phyloP scores from a whole-genome alignment of 2,888 invertebrate genomes.

The Amiota minor region DNA sequence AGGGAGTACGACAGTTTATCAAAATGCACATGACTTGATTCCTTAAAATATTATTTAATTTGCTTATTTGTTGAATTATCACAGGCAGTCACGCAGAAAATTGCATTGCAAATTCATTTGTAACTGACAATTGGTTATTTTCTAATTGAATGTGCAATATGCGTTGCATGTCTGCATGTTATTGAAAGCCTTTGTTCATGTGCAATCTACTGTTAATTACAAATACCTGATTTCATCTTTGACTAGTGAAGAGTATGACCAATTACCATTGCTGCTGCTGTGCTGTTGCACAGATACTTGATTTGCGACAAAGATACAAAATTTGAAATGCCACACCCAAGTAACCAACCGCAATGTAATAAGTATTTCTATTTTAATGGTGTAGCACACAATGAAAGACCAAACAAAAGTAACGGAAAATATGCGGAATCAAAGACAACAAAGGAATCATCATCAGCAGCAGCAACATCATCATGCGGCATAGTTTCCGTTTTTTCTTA shows the following conservation, averaged over 20 bases:
- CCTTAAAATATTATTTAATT: too few species aligned
- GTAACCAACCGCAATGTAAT: not conserved
- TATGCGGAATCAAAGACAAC: slow-evolving; percentile 49
- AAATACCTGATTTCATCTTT: not conserved
- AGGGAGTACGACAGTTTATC: too few species aligned
- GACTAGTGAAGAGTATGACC: not conserved
- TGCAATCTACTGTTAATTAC: slow-evolving; percentile 18
- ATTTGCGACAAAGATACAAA: not conserved
- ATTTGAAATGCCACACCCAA: not conserved
- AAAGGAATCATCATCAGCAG: not conserved
- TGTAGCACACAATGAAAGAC: not conserved
- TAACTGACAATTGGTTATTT: slow-evolving; percentile 65
- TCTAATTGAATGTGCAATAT: slow-evolving; percentile 57
- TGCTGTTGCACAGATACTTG: not conserved
- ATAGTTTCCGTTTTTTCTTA: slow-evolving; percentile 53
- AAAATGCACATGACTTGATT: too few species aligned
- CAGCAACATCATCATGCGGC: slow-evolving; percentile 40
- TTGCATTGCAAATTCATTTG: slow-evolving; percentile 36
- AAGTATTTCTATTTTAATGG: slow-evolving; percentile 7
- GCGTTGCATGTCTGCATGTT: slow-evolving; percentile 53
- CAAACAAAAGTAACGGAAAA: slow-evolving; percentile 31
- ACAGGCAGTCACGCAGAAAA: not conserved
- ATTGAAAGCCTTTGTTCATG: slow-evolving; percentile 43
- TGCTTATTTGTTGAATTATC: too few species aligned
- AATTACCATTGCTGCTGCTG: not conserved